Percentiles rank a stretch among this genome's conserved stretches.
These are phyloP conservation scores for Clytia hemisphaerica DNA, from an alignment of 30 jellyfish, hydroid and myxozoan genomes.

Conservation along the genomic window DNA sequence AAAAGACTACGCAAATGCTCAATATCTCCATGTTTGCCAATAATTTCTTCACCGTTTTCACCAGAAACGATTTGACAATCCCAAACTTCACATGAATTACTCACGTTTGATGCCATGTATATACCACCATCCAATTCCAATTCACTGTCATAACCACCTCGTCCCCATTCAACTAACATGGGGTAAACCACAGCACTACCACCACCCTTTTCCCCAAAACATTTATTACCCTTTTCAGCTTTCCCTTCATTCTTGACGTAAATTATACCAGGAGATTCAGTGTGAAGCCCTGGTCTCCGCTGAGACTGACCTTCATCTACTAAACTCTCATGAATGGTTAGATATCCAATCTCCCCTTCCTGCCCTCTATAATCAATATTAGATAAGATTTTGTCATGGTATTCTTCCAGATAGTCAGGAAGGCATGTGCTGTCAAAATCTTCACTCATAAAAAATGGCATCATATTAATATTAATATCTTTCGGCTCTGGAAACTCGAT, in stretches of 20 bases:
- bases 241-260: constrained; percentile 4
- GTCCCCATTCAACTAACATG: too few species aligned
- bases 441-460: constrained; percentile 35
- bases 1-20: constrained; percentile 42
- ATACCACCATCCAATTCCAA: constrained; percentile 24
- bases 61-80: constrained; percentile 28
- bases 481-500: constrained; percentile 41
- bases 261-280: constrained; percentile 48
- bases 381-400: neutral
- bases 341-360: constrained; percentile 43
- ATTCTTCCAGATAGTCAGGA: constrained; percentile 18
- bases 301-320: constrained; percentile 41
- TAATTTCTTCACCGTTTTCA: constrained; percentile 6
- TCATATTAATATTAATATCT: constrained; percentile 46
- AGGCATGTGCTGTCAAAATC: constrained; percentile 9
- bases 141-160: neutral
- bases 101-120: constrained; percentile 63
- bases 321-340: constrained; percentile 44
- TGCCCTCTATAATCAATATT: too few species aligned
- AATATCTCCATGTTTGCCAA: constrained; percentile 55
- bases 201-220: neutral
- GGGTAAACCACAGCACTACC: too few species aligned
- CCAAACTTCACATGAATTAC: constrained; percentile 40
- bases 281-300: constrained; percentile 56
- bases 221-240: too few species aligned